Conservation (phyloP, 2,113 vertebrate species). For the Acanthisitta chloris region DNA sequence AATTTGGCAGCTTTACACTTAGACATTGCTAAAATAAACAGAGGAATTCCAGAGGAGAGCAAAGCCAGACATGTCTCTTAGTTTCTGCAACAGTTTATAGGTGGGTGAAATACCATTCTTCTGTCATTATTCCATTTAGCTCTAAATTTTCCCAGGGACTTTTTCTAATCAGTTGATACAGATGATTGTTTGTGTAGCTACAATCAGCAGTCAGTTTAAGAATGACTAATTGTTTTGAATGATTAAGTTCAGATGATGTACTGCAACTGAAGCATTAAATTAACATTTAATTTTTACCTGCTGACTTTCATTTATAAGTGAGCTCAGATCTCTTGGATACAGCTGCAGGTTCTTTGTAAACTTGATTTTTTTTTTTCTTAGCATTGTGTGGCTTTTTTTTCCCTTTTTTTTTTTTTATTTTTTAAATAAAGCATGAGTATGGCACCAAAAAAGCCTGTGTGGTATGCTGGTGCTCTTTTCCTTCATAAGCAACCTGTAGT, state of each 20-base stretch:
- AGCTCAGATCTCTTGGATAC: constrained; percentile 8
- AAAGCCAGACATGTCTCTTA: background rate
- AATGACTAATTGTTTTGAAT: background rate
- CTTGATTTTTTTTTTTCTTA: constrained; percentile 28
- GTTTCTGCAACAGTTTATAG: background rate
- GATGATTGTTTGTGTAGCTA: background rate
- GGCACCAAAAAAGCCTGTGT: constrained; percentile 25
- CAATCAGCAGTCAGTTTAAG: background rate
- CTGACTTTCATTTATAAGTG: constrained; percentile 4
- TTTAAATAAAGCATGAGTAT: constrained; percentile 54
- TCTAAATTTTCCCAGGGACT: background rate
- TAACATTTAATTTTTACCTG: constrained; percentile 13
- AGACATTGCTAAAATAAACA: background rate
- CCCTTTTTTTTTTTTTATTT: background rate
- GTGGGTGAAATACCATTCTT: background rate
- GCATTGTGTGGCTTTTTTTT: constrained; percentile 1
- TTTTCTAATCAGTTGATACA: background rate
- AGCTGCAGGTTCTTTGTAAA: constrained; percentile 41
- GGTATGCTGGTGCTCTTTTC: background rate
- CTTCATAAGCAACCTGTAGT: background rate
- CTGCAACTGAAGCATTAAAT: constrained; percentile 15
- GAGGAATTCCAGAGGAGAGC: background rate
- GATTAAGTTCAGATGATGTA: constrained; percentile 15
- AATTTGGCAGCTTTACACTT: background rate
- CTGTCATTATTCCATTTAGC: background rate